phyloP scores from a whole-genome alignment of 2,113 vertebrate genomes.

The Phrynosoma platyrhinos region DNA sequence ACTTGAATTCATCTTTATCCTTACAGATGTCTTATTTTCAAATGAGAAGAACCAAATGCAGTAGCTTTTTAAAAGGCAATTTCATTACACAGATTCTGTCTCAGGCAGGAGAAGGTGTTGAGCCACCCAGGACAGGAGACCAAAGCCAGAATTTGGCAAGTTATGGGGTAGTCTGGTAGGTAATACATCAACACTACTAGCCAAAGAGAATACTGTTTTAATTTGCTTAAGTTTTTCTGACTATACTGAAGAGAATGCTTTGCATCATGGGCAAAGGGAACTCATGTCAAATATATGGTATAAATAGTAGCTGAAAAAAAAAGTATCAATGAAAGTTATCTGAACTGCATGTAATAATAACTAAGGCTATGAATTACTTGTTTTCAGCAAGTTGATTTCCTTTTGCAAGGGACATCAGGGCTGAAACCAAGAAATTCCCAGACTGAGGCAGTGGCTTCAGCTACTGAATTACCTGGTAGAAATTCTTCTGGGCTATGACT shows the following conservation, averaged over 20 bases:
- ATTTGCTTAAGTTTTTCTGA: not conserved
- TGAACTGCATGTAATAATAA: not conserved
- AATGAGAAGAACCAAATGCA: not conserved
- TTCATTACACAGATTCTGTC: not conserved
- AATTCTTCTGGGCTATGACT: not conserved
- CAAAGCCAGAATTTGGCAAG: not conserved
- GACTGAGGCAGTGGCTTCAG: not conserved
- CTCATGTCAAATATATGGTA: not conserved
- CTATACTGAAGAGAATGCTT: not conserved
- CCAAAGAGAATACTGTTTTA: not conserved
- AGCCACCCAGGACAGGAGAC: not conserved
- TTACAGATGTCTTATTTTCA: not conserved
- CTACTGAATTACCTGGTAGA: not conserved
- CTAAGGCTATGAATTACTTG: constrained; percentile 5
- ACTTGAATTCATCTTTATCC: too few species aligned
- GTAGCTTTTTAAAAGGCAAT: not conserved
- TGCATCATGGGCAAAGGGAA: not conserved
- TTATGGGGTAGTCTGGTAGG: not conserved
- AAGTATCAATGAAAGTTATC: not conserved
- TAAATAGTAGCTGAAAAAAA: not conserved
- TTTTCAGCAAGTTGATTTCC: not conserved
- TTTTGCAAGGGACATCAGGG: not conserved
- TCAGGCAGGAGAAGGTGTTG: not conserved
- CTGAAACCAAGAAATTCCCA: not conserved
- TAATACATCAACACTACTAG: not conserved